These are phyloP conservation scores for Cotesia chilonis DNA, from an alignment of 1,140 invertebrate species.

Conservation along the genomic window DNA sequence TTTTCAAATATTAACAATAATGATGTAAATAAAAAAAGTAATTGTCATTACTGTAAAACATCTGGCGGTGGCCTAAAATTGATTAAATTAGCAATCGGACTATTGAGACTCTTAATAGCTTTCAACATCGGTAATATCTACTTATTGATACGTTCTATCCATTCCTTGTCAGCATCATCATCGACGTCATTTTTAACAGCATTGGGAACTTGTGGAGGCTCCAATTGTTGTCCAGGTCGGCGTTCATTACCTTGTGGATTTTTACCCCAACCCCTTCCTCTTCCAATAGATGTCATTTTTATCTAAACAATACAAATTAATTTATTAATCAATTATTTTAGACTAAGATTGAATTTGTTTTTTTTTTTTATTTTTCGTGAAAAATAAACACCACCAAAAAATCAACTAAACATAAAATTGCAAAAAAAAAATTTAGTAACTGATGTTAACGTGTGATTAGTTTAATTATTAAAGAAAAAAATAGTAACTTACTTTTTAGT, in stretches of 20 bases:
- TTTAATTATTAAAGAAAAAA: too few species aligned
- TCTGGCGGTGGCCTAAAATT: neutral
- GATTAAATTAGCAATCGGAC: neutral
- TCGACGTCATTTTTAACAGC: neutral
- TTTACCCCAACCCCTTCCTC: conserved; percentile 35
- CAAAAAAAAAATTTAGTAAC: too few species aligned
- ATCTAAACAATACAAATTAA: neutral
- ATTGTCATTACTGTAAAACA: neutral
- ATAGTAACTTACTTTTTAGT: too few species aligned
- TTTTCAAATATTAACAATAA: neutral
- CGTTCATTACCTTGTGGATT: conserved; percentile 10
- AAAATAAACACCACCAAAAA: too few species aligned
- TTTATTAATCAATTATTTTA: too few species aligned
- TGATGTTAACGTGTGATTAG: too few species aligned
- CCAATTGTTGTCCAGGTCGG: conserved; percentile 18
- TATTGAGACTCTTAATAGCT: neutral
- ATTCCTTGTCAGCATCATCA: conserved; percentile 12
- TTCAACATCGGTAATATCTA: conserved; percentile 24
- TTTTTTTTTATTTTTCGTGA: too few species aligned
- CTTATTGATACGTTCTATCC: conserved; percentile 16
- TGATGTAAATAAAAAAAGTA: neutral
- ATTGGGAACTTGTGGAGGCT: neutral
- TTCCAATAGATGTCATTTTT: conserved; percentile 29
- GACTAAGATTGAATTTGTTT: too few species aligned
- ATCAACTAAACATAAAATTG: too few species aligned